phyloP scores from a whole-genome alignment of 2,797 vertebrate genomes.

The Gallinago solitaria region DNA sequence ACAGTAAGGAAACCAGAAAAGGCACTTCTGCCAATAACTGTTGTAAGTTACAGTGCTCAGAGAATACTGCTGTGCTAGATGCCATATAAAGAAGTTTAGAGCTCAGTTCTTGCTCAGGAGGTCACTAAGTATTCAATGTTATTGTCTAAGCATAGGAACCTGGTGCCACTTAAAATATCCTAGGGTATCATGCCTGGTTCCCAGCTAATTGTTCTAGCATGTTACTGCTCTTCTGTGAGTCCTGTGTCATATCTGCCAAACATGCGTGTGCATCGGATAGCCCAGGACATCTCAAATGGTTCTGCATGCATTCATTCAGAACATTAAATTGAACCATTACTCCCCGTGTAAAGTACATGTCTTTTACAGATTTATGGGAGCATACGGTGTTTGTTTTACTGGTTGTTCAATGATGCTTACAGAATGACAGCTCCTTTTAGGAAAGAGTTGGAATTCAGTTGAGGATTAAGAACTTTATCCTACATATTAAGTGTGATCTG shows the following conservation, averaged over 20 bases:
- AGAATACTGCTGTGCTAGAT: neutral
- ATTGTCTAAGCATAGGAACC: neutral
- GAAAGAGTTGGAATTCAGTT: neutral
- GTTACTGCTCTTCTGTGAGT: neutral
- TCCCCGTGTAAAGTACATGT: neutral
- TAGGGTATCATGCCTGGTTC: neutral
- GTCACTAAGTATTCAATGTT: neutral
- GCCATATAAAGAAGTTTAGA: neutral
- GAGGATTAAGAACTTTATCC: neutral
- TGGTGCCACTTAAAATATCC: neutral
- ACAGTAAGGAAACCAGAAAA: neutral
- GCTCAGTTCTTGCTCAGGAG: neutral
- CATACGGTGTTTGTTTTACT: neutral
- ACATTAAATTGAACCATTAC: neutral
- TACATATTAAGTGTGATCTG: neutral
- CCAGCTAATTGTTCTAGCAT: neutral
- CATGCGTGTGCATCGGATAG: rapidly evolving
- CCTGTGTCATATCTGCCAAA: neutral
- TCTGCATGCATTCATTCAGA: neutral
- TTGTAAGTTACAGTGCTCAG: neutral
- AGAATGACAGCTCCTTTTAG: neutral
- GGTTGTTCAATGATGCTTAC: neutral
- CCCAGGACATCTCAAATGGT: neutral
- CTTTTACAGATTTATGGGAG: neutral
- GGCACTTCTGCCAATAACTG: neutral